A percentile compares a stretch with the other conserved stretches of the same genome.
Evolutionary conservation across 2,113 vertebrate species (phyloP).

Genomic region (Tapirus terrestris): DNA sequence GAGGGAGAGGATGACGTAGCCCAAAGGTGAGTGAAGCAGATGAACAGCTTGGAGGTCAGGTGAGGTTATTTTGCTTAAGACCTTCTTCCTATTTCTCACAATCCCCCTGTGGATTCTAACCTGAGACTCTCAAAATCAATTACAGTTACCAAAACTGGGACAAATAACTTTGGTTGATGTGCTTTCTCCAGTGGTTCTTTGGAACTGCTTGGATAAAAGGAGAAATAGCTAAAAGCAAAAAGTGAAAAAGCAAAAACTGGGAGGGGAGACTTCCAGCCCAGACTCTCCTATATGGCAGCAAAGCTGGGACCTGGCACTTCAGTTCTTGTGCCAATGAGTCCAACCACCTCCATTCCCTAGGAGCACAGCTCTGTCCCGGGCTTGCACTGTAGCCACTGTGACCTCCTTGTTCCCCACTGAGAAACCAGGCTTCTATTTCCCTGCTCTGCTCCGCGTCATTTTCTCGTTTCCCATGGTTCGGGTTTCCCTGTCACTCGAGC

Average conservation of each 20-base stretch:
- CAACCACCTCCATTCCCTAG: background rate
- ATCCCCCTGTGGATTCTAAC: background rate
- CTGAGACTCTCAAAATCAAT: background rate
- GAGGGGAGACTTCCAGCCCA: too few relatives aligned
- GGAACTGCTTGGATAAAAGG: background rate
- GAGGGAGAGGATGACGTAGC: background rate
- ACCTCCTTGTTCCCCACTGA: background rate
- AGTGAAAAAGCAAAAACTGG: background rate
- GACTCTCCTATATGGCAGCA: rapidly evolving
- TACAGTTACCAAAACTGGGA: background rate
- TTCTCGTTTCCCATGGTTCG: rapidly evolving
- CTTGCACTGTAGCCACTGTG: rapidly evolving
- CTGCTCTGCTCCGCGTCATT: rapidly evolving
- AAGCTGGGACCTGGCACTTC: background rate
- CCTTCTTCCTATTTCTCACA: background rate
- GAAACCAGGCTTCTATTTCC: background rate
- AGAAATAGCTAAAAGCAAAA: background rate
- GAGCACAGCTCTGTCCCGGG: background rate
- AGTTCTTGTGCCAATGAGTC: too few relatives aligned
- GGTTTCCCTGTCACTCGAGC: background rate
- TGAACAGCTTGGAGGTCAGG: background rate
- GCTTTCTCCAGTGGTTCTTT: background rate
- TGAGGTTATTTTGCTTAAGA: background rate
- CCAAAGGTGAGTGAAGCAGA: background rate
- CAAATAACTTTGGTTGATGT: background rate